Percentiles rank a stretch among this genome's conserved stretches.
Conservation (phyloP, 1,140 invertebrate genomes). For the Medauroidea extradentata region DNA sequence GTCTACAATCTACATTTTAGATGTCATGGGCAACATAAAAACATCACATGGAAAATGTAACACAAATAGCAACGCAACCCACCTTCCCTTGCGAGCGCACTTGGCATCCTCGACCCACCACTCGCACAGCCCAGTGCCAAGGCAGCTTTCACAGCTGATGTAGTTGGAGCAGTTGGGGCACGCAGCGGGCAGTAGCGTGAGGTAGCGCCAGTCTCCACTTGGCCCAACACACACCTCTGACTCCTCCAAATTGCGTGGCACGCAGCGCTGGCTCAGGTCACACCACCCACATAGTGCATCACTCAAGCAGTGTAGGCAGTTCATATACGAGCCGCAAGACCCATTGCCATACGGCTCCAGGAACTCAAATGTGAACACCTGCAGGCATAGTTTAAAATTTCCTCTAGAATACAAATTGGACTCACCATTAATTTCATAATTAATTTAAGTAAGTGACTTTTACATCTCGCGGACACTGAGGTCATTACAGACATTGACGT, state of each 20-base stretch:
- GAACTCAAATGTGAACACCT: constrained; percentile 83
- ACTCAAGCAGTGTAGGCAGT: constrained; percentile 81
- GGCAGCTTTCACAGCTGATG: constrained; percentile 77
- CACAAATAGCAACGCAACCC: constrained; percentile 10
- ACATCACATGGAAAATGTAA: constrained; percentile 22
- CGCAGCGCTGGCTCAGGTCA: constrained; percentile 60
- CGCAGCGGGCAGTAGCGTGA: constrained; percentile 71
- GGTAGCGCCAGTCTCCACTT: constrained; percentile 62
- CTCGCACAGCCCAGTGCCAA: constrained; percentile 69
- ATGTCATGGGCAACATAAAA: constrained; percentile 21
- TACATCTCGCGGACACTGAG: too few species aligned
- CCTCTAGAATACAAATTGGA: too few species aligned
- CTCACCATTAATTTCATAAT: too few species aligned
- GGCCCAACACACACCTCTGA: constrained; percentile 49
- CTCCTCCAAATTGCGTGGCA: constrained; percentile 59
- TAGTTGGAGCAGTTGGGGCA: constrained; percentile 85
- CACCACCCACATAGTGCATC: constrained; percentile 92
- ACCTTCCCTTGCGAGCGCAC: constrained; percentile 73
- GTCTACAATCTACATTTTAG: not conserved
- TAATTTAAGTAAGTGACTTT: too few species aligned
- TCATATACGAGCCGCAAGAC: constrained; percentile 70
- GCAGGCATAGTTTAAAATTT: constrained; percentile 14
- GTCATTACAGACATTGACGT: too few species aligned
- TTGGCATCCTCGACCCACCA: constrained; percentile 51
- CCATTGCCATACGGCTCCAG: constrained; percentile 80